These are phyloP conservation scores for Gavia stellata DNA, from an alignment of 2,113 vertebrate genomes.

Conservation along the genomic window DNA sequence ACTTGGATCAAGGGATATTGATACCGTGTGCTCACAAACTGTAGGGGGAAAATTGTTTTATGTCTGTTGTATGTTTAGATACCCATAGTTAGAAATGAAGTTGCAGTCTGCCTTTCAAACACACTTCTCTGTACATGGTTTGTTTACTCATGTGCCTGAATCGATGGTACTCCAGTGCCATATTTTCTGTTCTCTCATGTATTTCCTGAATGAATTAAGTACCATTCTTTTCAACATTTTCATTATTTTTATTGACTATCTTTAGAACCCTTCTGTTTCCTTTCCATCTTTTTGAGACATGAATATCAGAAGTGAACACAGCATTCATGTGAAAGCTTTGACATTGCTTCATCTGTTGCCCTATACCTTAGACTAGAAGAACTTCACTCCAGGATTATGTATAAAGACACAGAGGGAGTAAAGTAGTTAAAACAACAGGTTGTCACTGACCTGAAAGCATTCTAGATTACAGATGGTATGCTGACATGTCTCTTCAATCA, in stretches of 20 bases:
- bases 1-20: background rate
- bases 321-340: background rate
- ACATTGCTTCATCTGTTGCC: background rate
- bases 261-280: background rate
- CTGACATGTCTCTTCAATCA: background rate
- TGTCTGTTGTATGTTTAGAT: background rate
- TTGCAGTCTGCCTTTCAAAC: background rate
- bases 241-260: background rate
- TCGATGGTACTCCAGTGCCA: background rate
- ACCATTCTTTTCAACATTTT: background rate
- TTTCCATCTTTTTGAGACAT: background rate
- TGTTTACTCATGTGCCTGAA: background rate
- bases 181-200: background rate
- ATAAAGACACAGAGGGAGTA: background rate
- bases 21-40: background rate
- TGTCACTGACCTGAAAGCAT: background rate
- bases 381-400: background rate
- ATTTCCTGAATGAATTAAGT: background rate
- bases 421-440: background rate
- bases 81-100: accelerated
- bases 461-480: background rate
- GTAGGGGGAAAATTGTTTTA: background rate
- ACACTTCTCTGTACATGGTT: background rate
- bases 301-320: background rate
- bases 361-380: background rate